Conservation (phyloP, 1,140 invertebrate species). For the Paralvinella palmiformis region DNA sequence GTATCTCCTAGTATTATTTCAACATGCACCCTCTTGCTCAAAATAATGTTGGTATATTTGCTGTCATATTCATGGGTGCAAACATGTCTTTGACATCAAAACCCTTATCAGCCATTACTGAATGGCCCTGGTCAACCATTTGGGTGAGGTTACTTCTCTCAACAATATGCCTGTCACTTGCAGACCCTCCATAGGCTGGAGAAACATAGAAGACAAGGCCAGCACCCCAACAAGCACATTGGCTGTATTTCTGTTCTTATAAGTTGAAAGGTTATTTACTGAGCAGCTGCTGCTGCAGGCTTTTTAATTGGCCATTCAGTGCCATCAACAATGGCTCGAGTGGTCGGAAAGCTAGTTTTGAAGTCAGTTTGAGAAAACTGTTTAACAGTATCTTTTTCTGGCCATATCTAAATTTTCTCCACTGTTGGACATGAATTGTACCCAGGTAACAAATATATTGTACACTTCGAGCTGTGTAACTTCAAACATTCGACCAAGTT, state of each 20-base stretch:
- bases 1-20: background rate
- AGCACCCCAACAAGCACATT: conserved; percentile 25
- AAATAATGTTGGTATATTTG: conserved; percentile 7
- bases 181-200: conserved; percentile 13
- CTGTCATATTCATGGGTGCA: conserved; percentile 7
- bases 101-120: conserved; percentile 12
- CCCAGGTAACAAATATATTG: conserved; percentile 33
- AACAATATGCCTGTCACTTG: conserved; percentile 20
- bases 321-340: conserved; percentile 34
- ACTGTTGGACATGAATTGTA: too few relatives aligned
- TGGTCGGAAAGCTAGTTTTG: conserved; percentile 27
- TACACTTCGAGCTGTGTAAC: conserved; percentile 24
- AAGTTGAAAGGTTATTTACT: conserved; percentile 35
- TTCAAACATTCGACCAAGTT: conserved; percentile 28
- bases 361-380: conserved; percentile 31
- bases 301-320: conserved; percentile 32
- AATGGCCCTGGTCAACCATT: conserved; percentile 8
- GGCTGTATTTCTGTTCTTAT: conserved; percentile 33
- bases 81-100: conserved; percentile 22
- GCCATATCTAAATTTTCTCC: conserved; percentile 33
- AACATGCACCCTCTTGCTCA: conserved; percentile 4
- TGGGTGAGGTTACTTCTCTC: conserved; percentile 12
- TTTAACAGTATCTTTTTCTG: conserved; percentile 25
- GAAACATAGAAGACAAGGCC: conserved; percentile 17
- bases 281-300: conserved; percentile 23